phyloP scores from a whole-genome alignment of 2,113 vertebrate species.

The Carlito syrichta region DNA sequence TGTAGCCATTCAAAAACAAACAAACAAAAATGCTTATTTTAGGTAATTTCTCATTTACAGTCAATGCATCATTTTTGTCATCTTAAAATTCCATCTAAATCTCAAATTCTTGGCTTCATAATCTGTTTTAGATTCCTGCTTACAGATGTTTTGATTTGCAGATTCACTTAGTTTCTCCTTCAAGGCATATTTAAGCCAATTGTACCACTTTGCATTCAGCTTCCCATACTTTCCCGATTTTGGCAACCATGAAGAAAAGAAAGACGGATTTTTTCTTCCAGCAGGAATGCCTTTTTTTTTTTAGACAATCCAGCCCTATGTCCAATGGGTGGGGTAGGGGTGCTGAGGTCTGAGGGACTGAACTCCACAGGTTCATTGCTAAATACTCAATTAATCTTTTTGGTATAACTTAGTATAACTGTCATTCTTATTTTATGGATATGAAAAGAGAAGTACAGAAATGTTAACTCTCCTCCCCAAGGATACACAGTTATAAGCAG shows the following conservation, averaged over 20 bases:
- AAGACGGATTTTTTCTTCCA: background rate
- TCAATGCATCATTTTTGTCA: background rate
- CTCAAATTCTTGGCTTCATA: background rate
- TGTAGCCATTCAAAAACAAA: background rate
- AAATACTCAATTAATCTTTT: background rate
- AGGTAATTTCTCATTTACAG: background rate
- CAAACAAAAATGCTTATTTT: background rate
- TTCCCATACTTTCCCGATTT: background rate
- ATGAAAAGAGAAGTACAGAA: background rate
- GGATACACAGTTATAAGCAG: background rate
- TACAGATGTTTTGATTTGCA: background rate
- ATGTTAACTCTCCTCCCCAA: background rate
- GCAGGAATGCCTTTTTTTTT: rapidly evolving
- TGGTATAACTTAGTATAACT: background rate
- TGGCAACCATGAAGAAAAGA: background rate
- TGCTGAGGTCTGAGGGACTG: background rate
- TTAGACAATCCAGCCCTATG: background rate
- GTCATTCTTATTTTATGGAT: background rate
- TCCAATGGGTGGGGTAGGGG: background rate
- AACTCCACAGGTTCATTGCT: background rate
- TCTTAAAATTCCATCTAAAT: background rate
- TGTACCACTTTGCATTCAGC: background rate
- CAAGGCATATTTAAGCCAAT: background rate
- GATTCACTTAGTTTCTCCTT: background rate
- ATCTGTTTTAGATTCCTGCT: background rate